Percentiles rank a stretch among this genome's conserved stretches.
phyloP scores from a whole-genome alignment of 1,140 invertebrate genomes.

The Dreissena rostriformis region DNA sequence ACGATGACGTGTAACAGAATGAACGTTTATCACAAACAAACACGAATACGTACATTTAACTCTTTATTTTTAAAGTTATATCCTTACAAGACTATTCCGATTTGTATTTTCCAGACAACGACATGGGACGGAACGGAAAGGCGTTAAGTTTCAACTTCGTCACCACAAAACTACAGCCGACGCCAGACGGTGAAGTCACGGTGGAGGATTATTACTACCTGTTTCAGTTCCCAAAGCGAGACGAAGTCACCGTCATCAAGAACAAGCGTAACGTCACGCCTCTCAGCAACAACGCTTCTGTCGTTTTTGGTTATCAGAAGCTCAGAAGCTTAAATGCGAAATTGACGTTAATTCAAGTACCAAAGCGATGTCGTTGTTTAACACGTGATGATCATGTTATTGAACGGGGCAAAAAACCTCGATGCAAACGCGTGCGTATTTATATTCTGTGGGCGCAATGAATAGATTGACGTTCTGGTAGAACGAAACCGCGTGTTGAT shows the following conservation, averaged over 20 bases:
- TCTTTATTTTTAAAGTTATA: too few relatives aligned
- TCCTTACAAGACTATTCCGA: neutral
- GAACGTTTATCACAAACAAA: too few relatives aligned
- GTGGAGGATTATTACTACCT: conserved; percentile 35
- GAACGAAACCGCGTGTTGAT: too few relatives aligned
- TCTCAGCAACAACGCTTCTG: conserved; percentile 13
- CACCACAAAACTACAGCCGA: neutral
- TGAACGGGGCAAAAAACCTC: neutral
- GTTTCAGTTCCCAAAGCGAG: conserved; percentile 28
- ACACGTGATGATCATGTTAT: conserved; percentile 22
- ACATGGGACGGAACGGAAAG: conserved; percentile 42
- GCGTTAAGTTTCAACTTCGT: conserved; percentile 19
- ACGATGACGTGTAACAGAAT: too few relatives aligned
- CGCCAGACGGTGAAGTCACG: neutral
- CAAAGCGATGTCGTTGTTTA: conserved; percentile 33
- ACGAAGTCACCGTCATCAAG: conserved; percentile 21
- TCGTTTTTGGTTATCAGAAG: conserved; percentile 41
- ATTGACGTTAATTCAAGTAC: conserved; percentile 51
- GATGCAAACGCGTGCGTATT: too few relatives aligned
- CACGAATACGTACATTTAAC: too few relatives aligned
- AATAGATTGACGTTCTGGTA: too few relatives aligned
- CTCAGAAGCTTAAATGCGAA: conserved; percentile 50
- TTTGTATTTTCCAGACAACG: conserved; percentile 48
- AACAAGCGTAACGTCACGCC: conserved; percentile 28
- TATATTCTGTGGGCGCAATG: too few relatives aligned